Base-by-base conservation (phyloP, 92 coral and sea anemone species). In the Porites evermanni region DNA sequence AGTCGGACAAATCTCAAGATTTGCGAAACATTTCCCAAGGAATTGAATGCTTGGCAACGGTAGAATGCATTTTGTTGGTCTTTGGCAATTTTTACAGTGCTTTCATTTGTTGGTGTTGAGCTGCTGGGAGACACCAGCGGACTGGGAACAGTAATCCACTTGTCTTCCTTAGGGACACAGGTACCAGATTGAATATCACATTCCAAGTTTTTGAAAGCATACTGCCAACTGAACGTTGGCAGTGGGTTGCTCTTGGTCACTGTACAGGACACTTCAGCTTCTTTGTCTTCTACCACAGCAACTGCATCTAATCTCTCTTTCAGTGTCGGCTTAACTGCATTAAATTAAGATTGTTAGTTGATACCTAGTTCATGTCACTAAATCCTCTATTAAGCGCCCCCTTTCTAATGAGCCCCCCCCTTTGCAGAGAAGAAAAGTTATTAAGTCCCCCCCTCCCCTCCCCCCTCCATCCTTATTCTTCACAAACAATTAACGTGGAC, bases 31-130 rank as follows among this genome's bases (percentile, higher is more conserved):
- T 63, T 63, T 53, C 99, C 98, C 71, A 80, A 38, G 6, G 65
- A 6, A 71, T 95, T 96, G 14, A n/a, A 74, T 16, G 98, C 98
- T 47, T 75, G 75, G 77, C 99, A 96, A 4, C 74, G 80, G 70
- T 90, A 96, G 72, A 79, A 18, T 14, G 20, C 20, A 18, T 7
- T 63, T 63, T 16, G 8, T 63, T 63, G 67, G 67, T 63, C 19
- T 18, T 19, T 63, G 8, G 16, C 67, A 18, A 63, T 8, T 1
- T 17, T 63, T 1, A 63, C 20, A 63, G 17, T 63, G 23, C 67
- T 63, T 7, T 63, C 20, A 63, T 63, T 63, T 18, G 67, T 63
- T 7, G 67, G 67, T 8, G 20, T 63, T 18, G 67, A 18, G 3
- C 19, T 14, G 67, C 8, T 6, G 3, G 67, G 16, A 13, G 3